Conservation (phyloP, 2,888 invertebrate genomes). For the Amphipoea oculea region DNA sequence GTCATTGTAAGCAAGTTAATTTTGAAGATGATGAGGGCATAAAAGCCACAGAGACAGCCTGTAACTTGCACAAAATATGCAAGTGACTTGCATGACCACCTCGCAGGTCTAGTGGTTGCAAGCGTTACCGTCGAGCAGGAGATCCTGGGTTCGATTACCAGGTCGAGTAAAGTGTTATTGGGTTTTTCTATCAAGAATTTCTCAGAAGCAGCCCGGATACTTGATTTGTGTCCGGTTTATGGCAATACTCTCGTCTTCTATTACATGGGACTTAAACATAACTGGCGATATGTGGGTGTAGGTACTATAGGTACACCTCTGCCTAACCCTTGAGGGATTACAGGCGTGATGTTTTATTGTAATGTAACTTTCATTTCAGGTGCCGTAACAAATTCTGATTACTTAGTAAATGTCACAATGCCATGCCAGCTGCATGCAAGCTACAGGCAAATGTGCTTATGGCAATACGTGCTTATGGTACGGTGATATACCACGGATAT, state of each 20-base stretch:
- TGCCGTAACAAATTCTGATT: too few species aligned
- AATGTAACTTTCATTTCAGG: background rate
- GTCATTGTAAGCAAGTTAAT: constrained; percentile 20
- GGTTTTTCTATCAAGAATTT: background rate
- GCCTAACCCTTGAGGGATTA: background rate
- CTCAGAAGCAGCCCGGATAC: too few species aligned
- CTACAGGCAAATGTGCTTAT: background rate
- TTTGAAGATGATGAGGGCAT: background rate
- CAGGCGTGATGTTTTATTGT: too few species aligned
- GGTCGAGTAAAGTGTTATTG: background rate
- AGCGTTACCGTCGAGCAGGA: background rate
- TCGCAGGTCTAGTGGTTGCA: too few species aligned
- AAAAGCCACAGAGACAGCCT: background rate
- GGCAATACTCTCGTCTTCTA: background rate
- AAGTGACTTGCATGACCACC: background rate
- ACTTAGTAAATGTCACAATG: background rate
- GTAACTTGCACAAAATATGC: constrained; percentile 5
- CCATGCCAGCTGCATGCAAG: background rate
- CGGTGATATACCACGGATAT: constrained; percentile 7
- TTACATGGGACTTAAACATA: background rate
- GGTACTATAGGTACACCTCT: background rate
- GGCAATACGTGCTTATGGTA: background rate
- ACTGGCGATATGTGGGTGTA: background rate
- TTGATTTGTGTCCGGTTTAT: background rate
- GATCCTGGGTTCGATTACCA: background rate